Conservation (phyloP, 1,140 invertebrate species). For the Chelonus insularis region DNA sequence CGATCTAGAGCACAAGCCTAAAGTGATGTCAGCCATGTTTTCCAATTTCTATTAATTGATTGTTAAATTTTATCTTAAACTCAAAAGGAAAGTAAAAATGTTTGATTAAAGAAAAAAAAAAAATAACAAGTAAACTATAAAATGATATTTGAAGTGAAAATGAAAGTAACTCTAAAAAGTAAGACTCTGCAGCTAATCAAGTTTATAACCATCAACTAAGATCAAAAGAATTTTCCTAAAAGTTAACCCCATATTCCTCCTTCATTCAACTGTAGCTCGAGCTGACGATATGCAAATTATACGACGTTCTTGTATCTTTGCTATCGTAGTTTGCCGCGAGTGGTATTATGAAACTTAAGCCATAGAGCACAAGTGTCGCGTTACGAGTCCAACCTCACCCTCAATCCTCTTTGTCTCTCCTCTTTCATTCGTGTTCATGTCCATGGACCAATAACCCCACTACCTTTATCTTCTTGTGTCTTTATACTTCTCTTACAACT, state of each 20-base stretch:
- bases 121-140: too few relatives aligned
- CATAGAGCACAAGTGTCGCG: constrained; percentile 52
- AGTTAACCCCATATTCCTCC: constrained; percentile 10
- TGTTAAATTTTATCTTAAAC: too few relatives aligned
- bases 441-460: background rate
- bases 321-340: constrained; percentile 42
- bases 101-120: too few relatives aligned
- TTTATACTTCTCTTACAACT: background rate
- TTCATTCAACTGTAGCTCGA: constrained; percentile 16
- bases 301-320: constrained; percentile 36
- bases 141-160: too few relatives aligned
- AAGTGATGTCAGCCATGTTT: too few relatives aligned
- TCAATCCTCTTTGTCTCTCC: background rate
- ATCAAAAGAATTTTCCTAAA: background rate
- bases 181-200: too few relatives aligned
- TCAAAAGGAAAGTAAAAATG: too few relatives aligned
- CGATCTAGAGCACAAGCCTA: too few relatives aligned
- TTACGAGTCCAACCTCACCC: constrained; percentile 37
- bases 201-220: too few relatives aligned
- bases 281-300: constrained; percentile 52
- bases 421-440: constrained; percentile 5
- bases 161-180: too few relatives aligned
- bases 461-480: background rate
- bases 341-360: constrained; percentile 55
- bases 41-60: too few relatives aligned